These are phyloP conservation scores for Rhynchopsitta pachyrhyncha DNA, from an alignment of 2,113 vertebrate species.

Conservation along the genomic window DNA sequence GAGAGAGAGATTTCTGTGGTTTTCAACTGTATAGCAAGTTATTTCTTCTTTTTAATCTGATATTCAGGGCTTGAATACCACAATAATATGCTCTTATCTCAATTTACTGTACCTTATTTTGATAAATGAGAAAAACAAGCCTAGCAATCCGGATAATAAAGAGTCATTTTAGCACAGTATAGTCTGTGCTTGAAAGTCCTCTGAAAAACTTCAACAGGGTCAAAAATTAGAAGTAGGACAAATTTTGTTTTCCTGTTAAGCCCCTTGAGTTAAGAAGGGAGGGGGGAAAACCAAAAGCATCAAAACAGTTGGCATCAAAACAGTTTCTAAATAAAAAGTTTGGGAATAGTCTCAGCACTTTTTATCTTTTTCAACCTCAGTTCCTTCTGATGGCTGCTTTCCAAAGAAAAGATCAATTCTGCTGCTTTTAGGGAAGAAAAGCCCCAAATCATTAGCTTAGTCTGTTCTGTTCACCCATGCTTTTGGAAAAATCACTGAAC, in stretches of 20 bases:
- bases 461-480: not conserved
- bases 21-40: not conserved
- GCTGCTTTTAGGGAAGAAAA: not conserved
- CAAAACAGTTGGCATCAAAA: not conserved
- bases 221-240: not conserved
- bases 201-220: not conserved
- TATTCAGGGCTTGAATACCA: not conserved
- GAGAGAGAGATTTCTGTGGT: not conserved
- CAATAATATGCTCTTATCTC: not conserved
- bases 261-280: not conserved
- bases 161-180: not conserved
- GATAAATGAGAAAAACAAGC: not conserved
- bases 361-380: not conserved
- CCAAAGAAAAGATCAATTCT: not conserved
- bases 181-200: not conserved
- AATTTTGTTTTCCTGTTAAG: not conserved
- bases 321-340: not conserved
- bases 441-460: not conserved
- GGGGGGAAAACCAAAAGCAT: not conserved
- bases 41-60: not conserved
- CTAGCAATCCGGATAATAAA: not conserved
- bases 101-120: not conserved
- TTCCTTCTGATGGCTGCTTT: not conserved
- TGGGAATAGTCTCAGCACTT: not conserved
- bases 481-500: not conserved